Conservation (phyloP, 2,797 vertebrate genomes). For the Muscicapa striata region DNA sequence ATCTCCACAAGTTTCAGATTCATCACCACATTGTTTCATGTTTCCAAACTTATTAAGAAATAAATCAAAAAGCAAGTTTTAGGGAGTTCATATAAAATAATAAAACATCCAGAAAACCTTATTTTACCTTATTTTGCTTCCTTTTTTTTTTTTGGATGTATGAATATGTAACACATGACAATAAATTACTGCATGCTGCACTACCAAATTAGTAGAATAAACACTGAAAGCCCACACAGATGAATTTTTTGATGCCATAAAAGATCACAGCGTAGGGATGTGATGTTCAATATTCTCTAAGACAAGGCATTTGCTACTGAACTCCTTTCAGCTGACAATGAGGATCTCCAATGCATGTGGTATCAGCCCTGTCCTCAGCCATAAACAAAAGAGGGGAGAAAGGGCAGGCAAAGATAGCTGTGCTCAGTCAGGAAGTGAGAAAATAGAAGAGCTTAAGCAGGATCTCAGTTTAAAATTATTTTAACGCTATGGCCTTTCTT, state of each 20-base stretch:
- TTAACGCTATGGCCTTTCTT: neutral
- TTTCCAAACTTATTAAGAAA: neutral
- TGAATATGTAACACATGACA: neutral
- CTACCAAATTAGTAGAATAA: neutral
- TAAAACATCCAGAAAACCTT: neutral
- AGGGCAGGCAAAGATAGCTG: neutral
- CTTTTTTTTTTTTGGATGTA: rapidly evolving
- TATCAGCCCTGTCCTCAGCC: neutral
- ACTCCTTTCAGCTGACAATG: neutral
- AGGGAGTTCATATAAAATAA: neutral
- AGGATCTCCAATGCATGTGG: neutral
- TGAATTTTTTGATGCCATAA: neutral
- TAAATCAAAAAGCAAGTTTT: neutral
- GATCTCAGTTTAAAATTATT: neutral
- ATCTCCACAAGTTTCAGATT: neutral
- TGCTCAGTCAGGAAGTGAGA: neutral
- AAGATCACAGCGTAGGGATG: neutral
- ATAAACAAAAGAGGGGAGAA: neutral
- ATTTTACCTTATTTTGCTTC: neutral
- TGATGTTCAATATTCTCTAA: neutral
- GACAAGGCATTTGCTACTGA: neutral
- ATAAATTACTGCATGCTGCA: neutral
- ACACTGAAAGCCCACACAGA: neutral
- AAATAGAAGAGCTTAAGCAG: constrained; percentile 28
- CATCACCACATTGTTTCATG: neutral